Evolutionary conservation across 2,797 vertebrate genomes (phyloP), one percentile per base, ranked within the genome.

Genomic region (Psittacula echo): DNA sequence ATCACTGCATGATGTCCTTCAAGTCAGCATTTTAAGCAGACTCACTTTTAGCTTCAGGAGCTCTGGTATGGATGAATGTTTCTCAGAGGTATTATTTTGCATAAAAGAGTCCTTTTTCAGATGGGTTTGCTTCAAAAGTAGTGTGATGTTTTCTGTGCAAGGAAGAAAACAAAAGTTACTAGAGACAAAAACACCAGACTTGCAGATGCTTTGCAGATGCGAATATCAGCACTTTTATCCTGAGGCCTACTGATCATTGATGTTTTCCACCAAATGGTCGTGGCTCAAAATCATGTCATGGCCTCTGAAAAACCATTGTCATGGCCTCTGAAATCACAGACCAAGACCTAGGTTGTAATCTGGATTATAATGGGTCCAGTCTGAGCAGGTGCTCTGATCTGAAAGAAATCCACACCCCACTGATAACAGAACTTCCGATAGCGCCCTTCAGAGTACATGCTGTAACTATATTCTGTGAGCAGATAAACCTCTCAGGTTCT

Each of bases 41-140:
- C 97, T 98, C 97, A 98, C 98, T 97, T 98, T 98, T 96, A 97
- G 93, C 90, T 96, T 98, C 87, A 98, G 91, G 89, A 98, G 87
- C 82, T 98, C 95, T 88, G 96, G 87, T 97, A 97, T 74, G 62
- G 87, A 96, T 93, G 89, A 91, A 96, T 94, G 74, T 91, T 97
- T 96, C 89, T 97, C 96, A 91, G 85, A 97, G 86, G 95, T 93
- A 90, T 94, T 97, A 94, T 90, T 97, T 94, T 85, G 97, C 95
- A 96, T 93, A 96, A 96, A 96, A 96, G 94, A 68, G 79, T 85
- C 68, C 58, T 95, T 96, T 96, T 97, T 95, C 89, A 98, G 96
- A 86, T 39, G 93, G 94, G 94, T 66, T 77, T 95, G 92, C 73
- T 97, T 97, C 92, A 97, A 96, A 91, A 98, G 94, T 72, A 97